These are phyloP conservation scores for Cryptocheilus praepositus DNA, from an alignment of 2,888 invertebrate species.

Conservation along the genomic window DNA sequence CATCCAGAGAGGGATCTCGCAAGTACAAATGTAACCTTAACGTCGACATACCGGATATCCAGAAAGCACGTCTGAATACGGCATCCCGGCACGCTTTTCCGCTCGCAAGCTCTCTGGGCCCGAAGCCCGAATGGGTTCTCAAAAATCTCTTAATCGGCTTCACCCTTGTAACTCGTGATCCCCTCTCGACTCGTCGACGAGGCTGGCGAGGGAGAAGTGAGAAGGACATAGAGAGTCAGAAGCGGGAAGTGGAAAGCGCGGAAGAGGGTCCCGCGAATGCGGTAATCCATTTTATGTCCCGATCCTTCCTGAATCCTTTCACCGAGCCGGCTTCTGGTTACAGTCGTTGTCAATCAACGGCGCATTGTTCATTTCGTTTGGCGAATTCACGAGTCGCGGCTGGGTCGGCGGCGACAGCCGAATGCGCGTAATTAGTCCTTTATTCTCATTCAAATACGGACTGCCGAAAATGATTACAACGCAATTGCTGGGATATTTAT, in stretches of 20 bases:
- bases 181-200: slow-evolving; percentile 19
- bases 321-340: slow-evolving; percentile 19
- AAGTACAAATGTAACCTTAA: too few species aligned
- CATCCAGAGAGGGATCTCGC: too few species aligned
- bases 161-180: slow-evolving; percentile 41
- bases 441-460: background rate
- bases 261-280: slow-evolving; percentile 18
- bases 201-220: background rate
- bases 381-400: slow-evolving; percentile 26
- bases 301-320: slow-evolving; percentile 27
- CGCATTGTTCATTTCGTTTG: slow-evolving; percentile 37
- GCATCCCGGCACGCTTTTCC: slow-evolving; percentile 8
- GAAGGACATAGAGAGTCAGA: background rate
- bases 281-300: slow-evolving; percentile 29
- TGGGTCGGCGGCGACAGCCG: too few species aligned
- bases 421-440: slow-evolving; percentile 5
- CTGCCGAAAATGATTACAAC: background rate
- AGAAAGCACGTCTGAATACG: background rate
- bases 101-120: background rate
- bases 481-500: too few species aligned
- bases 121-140: slow-evolving; percentile 22
- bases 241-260: background rate
- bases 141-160: slow-evolving; percentile 37
- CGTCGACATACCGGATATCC: too few species aligned
- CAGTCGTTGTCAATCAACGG: slow-evolving; percentile 44